A percentile compares a stretch with the other conserved stretches of the same genome.
Evolutionary conservation across 2,797 vertebrate species (phyloP).

Genomic region (Tachyglossus aculeatus): DNA sequence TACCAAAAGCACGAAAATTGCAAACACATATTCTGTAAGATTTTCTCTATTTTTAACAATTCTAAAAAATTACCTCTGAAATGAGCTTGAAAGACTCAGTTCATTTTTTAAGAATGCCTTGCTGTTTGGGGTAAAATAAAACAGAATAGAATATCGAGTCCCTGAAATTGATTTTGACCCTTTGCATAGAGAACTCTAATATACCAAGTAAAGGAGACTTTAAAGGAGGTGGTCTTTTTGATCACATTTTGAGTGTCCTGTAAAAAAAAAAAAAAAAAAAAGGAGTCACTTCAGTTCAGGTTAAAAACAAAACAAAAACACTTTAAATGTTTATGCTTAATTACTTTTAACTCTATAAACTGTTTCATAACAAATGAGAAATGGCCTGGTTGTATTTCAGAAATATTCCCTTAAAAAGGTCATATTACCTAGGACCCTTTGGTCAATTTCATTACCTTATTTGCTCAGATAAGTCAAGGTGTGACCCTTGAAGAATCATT

Average conservation of each 20-base stretch:
- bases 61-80: constrained; percentile 28
- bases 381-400: background rate
- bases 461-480: constrained; percentile 51
- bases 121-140: constrained; percentile 40
- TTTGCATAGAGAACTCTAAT: constrained; percentile 42
- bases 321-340: constrained; percentile 55
- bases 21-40: constrained; percentile 37
- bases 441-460: constrained; percentile 31
- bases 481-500: constrained; percentile 65
- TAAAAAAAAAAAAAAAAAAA: too few species aligned
- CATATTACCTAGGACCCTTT: constrained; percentile 23
- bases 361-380: constrained; percentile 59
- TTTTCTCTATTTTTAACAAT: constrained; percentile 55
- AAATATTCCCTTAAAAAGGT: constrained; percentile 30
- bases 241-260: constrained; percentile 60
- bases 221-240: constrained; percentile 47
- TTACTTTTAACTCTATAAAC: constrained; percentile 54
- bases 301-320: too few species aligned
- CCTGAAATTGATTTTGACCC: constrained; percentile 40
- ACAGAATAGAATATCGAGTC: constrained; percentile 20
- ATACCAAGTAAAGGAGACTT: constrained; percentile 43
- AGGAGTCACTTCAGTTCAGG: too few species aligned
- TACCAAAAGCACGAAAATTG: constrained; percentile 48
- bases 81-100: constrained; percentile 57
- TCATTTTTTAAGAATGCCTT: background rate